Percentiles rank a stretch among this genome's conserved stretches.
Conservation (phyloP, 2,797 vertebrate genomes). For the Sebastes melanostomus region DNA sequence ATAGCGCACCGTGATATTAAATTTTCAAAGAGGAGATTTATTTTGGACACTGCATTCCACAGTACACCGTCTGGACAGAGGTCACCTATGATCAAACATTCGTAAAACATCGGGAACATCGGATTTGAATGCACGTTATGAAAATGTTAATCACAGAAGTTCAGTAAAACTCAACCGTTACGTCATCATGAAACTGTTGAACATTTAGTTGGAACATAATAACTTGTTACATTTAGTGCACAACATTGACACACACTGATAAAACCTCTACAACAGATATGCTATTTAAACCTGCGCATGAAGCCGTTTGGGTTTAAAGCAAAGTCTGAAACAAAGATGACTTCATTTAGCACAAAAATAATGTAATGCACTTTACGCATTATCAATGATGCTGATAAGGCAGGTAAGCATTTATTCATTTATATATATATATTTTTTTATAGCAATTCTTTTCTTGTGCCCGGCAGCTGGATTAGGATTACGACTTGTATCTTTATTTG, state of each 20-base stretch:
- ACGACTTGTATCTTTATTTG: neutral
- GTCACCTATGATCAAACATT: slow-evolving; percentile 71
- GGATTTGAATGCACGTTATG: slow-evolving; percentile 64
- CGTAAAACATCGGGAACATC: slow-evolving; percentile 63
- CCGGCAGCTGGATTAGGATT: slow-evolving; percentile 17
- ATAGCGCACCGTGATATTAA: slow-evolving; percentile 12
- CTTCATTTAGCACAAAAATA: neutral
- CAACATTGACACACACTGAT: slow-evolving; percentile 67
- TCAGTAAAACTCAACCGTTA: slow-evolving; percentile 66
- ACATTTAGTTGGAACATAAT: slow-evolving; percentile 74
- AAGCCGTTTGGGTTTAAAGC: slow-evolving; percentile 14
- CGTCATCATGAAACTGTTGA: slow-evolving; percentile 57
- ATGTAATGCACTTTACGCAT: neutral
- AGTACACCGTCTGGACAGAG: slow-evolving; percentile 70
- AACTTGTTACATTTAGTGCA: slow-evolving; percentile 70
- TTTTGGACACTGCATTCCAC: slow-evolving; percentile 74
- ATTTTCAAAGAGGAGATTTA: slow-evolving; percentile 74
- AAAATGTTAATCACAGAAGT: slow-evolving; percentile 65
- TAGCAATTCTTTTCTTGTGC: slow-evolving; percentile 9
- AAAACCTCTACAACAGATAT: slow-evolving; percentile 63
- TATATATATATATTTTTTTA: neutral
- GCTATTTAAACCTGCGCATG: slow-evolving; percentile 31
- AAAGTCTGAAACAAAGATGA: slow-evolving; percentile 24
- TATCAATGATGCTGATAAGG: slow-evolving; percentile 16
- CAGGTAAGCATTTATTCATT: slow-evolving; percentile 22